phyloP scores from a whole-genome alignment of 2,888 invertebrate species.

The Leucozona laternaria region DNA sequence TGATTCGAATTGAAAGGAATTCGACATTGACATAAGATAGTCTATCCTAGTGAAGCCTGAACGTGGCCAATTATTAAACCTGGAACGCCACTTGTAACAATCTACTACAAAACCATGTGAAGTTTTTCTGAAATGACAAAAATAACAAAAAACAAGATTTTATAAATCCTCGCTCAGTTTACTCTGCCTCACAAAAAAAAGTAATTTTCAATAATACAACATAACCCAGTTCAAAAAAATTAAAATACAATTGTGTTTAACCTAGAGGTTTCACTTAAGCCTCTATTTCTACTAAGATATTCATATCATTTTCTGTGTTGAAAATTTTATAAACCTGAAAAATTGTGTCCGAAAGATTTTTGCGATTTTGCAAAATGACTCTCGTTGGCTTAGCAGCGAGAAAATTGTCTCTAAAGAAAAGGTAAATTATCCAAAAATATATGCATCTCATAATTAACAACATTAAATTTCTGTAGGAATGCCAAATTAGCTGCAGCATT shows the following conservation, averaged over 20 bases:
- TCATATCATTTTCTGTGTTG: not conserved
- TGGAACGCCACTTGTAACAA: too few species aligned
- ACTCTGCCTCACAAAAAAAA: too few species aligned
- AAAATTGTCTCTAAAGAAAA: slow-evolving; percentile 82
- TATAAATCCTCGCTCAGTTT: too few species aligned
- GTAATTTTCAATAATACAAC: too few species aligned
- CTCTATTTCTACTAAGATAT: not conserved
- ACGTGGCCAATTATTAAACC: too few species aligned
- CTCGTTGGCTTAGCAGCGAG: slow-evolving; percentile 82
- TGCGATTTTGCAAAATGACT: slow-evolving; percentile 78
- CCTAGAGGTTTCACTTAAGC: not conserved
- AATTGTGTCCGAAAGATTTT: slow-evolving; percentile 64
- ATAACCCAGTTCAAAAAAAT: not conserved
- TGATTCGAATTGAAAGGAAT: too few species aligned
- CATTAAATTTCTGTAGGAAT: slow-evolving; percentile 82
- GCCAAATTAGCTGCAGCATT: slow-evolving; percentile 87
- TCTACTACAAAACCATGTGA: too few species aligned
- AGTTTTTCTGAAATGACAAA: too few species aligned
- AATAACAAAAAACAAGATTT: too few species aligned
- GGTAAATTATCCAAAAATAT: slow-evolving; percentile 76
- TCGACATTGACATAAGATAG: too few species aligned
- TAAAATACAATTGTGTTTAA: not conserved
- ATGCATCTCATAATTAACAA: too few species aligned
- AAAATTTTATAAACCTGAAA: not conserved
- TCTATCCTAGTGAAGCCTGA: too few species aligned